These are phyloP conservation scores for Eurytoma californica DNA, from an alignment of 2,888 invertebrate species.

Conservation along the genomic window DNA sequence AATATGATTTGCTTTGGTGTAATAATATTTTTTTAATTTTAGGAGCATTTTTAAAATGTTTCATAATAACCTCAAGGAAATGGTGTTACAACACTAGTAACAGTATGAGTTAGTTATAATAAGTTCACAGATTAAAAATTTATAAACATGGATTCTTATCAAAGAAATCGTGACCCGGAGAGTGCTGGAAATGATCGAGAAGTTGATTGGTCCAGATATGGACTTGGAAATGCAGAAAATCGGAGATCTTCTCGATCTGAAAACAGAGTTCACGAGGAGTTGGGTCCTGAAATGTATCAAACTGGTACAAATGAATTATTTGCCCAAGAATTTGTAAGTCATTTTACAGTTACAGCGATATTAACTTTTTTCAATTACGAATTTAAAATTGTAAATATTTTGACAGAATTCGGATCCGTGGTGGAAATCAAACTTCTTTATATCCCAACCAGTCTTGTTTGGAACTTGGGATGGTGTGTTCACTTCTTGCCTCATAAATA, in stretches of 20 bases:
- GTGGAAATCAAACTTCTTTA: constrained; percentile 98
- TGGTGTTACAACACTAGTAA: not conserved
- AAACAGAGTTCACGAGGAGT: constrained; percentile 83
- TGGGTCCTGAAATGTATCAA: constrained; percentile 88
- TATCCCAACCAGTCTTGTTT: constrained; percentile 96
- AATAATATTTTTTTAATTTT: not conserved
- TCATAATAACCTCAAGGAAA: too few species aligned
- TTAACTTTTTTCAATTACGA: not conserved
- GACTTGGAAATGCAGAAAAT: constrained; percentile 75
- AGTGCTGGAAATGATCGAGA: constrained; percentile 64
- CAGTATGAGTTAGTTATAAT: constrained; percentile 39
- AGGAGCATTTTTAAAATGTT: not conserved
- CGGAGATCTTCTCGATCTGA: constrained; percentile 78
- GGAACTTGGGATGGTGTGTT: constrained; percentile 99
- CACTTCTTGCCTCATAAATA: constrained; percentile 97
- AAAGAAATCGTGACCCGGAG: constrained; percentile 59
- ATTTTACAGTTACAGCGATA: constrained; percentile 5
- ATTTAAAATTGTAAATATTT: constrained; percentile 9
- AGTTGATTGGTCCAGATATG: constrained; percentile 78
- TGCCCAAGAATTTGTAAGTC: constrained; percentile 89
- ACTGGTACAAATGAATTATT: constrained; percentile 93
- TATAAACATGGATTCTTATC: constrained; percentile 62
- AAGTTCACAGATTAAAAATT: constrained; percentile 17
- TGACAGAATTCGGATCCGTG: constrained; percentile 88
- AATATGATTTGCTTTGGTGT: too few species aligned